Base-by-base conservation (phyloP, 2,113 vertebrate genomes). In the Myotis yumanensis region DNA sequence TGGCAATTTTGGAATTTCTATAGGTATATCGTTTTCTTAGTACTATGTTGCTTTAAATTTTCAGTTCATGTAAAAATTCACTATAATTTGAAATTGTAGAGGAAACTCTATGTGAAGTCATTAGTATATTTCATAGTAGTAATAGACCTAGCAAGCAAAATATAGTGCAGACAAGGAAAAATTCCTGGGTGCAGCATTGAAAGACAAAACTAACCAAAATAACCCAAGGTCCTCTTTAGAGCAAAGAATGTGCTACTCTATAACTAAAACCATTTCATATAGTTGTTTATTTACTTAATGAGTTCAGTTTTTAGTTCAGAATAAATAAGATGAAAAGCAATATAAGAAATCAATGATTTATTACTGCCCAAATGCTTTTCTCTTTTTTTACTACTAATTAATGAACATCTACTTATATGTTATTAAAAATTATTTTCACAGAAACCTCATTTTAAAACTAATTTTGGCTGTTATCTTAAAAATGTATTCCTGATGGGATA, bases 271-370 rank as follows among this genome's bases (percentile, higher is more conserved):
- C 11, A 4, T 85, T 87, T 94, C 10, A 62, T 51, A 17, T 62
- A 40, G 68, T 68, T 69, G 62, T 40, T 91, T 20, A 20, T 77
- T 84, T 75, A 43, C 89, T 94, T 90, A 80, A 32, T 94, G 69
- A 89, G 54, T 40, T 83, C 66, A 88, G 11, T 43, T 92, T 94
- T 93, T 80, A 84, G n/a, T 52, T 94, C 20, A 77, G 43, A 89
- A 46, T 89, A 40, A 81, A 28, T 51, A 66, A 86, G 69, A 30
- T 84, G 2, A 73, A 77, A 88, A 64, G 30, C 28, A 82, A 28
- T 82, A 28, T 89, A 72, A 95, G 62, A 59, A 76, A 37, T 75
- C 30, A 30, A 35, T 48, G 12, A 14, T 51, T 10, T 66, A 20
- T 82, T 77, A 23, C 59, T 77, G 46, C 15, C 7, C 17, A 59